Percentiles rank a stretch among this genome's conserved stretches.
Evolutionary conservation across 2,113 vertebrate species (phyloP).

Genomic region (Pica pica): DNA sequence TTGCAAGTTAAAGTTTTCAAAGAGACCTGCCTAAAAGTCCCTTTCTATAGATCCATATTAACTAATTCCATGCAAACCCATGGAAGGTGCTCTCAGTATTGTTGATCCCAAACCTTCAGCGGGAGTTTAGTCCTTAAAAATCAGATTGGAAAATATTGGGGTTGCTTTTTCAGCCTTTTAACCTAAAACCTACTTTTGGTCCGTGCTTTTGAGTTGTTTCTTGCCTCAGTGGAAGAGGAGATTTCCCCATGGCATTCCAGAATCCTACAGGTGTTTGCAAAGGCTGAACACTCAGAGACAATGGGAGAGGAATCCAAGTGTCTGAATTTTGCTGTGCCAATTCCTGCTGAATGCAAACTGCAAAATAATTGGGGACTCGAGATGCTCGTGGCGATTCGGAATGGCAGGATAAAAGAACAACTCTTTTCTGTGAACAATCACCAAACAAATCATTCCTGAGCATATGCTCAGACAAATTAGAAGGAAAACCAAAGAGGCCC

Average conservation of each 20-base stretch:
- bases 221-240: not conserved
- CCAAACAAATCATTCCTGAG: not conserved
- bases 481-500: not conserved
- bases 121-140: not conserved
- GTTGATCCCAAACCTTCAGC: not conserved
- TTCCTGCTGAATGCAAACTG: not conserved
- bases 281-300: not conserved
- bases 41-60: not conserved
- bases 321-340: not conserved
- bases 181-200: not conserved
- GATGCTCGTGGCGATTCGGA: not conserved
- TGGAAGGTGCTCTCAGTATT: not conserved
- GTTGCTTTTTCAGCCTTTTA: not conserved
- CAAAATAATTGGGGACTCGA: not conserved
- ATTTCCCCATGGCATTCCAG: rapidly evolving
- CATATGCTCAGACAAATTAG: not conserved
- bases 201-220: not conserved
- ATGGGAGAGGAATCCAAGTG: not conserved
- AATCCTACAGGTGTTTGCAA: not conserved
- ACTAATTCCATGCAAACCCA: not conserved
- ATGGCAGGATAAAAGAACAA: not conserved
- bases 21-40: not conserved
- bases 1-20: not conserved
- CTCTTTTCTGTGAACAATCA: not conserved
- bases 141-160: not conserved